These are phyloP conservation scores for Catostomus latipinnis DNA, from an alignment of 2,797 vertebrate genomes.

Conservation along the genomic window DNA sequence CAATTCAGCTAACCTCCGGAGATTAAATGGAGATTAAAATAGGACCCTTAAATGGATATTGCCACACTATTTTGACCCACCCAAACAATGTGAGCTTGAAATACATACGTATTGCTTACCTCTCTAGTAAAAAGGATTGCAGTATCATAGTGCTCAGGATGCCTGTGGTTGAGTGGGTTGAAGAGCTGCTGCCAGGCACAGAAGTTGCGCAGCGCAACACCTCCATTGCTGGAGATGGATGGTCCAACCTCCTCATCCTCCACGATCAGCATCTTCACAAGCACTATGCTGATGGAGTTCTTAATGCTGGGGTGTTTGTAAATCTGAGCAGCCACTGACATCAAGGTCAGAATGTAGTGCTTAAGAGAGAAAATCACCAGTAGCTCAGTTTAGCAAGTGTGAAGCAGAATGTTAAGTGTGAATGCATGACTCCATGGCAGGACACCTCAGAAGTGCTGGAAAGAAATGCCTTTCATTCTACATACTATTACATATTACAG, in stretches of 20 bases:
- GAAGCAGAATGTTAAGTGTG: conserved; percentile 6
- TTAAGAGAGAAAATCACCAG: conserved; percentile 60
- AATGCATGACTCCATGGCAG: conserved; percentile 12
- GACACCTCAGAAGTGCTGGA: neutral
- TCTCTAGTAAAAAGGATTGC: conserved; percentile 94
- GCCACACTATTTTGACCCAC: neutral
- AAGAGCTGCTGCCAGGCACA: conserved; percentile 92
- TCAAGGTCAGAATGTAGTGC: conserved; percentile 91
- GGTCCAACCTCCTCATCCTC: conserved; percentile 85
- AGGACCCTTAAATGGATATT: neutral
- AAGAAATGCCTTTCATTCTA: neutral
- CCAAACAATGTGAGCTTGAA: conserved; percentile 6
- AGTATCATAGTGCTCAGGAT: conserved; percentile 92
- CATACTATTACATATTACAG: neutral
- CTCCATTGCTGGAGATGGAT: conserved; percentile 86
- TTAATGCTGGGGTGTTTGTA: conserved; percentile 95
- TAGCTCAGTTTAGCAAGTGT: neutral
- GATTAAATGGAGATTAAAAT: neutral
- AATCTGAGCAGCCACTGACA: conserved; percentile 88
- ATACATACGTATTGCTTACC: conserved; percentile 71
- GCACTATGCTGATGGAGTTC: conserved; percentile 89
- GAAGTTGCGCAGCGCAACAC: conserved; percentile 90
- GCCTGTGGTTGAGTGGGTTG: conserved; percentile 88
- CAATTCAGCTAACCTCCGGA: conserved; percentile 61
- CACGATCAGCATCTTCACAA: conserved; percentile 92